A percentile compares a stretch with the other conserved stretches of the same genome.
Conservation (phyloP, 2,888 invertebrate species). For the Brachyopa scutellaris region DNA sequence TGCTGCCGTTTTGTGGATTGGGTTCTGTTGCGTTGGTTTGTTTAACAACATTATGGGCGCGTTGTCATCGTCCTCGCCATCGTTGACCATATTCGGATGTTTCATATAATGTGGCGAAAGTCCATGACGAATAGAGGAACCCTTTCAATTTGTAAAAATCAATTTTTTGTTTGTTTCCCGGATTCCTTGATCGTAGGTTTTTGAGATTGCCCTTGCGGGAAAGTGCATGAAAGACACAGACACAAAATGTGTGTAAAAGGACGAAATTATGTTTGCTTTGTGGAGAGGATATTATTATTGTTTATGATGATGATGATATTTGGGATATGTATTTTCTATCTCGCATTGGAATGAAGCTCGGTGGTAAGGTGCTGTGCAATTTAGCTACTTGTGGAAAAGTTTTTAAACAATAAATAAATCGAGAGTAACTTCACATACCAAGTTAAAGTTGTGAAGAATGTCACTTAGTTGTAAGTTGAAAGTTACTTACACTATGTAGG, state of each 20-base stretch:
- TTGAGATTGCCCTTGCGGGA: slow-evolving; percentile 34
- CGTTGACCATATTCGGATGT: slow-evolving; percentile 44
- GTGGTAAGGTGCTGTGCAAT: not conserved
- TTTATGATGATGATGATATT: slow-evolving; percentile 52
- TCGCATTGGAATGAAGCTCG: not conserved
- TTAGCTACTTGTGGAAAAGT: not conserved
- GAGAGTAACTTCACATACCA: too few species aligned
- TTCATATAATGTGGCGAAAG: slow-evolving; percentile 28
- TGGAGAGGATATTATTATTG: slow-evolving; percentile 45
- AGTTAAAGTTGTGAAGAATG: too few species aligned
- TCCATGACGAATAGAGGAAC: slow-evolving; percentile 27
- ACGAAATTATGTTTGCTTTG: slow-evolving; percentile 55
- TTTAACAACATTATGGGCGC: slow-evolving; percentile 39
- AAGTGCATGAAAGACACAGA: slow-evolving; percentile 39
- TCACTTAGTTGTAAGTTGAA: too few species aligned
- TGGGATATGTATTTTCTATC: slow-evolving; percentile 16
- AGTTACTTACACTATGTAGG: too few species aligned
- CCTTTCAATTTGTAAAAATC: slow-evolving; percentile 66
- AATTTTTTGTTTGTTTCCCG: slow-evolving; percentile 54
- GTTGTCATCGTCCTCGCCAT: not conserved
- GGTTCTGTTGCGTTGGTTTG: slow-evolving; percentile 63
- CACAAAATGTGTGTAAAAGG: slow-evolving; percentile 36
- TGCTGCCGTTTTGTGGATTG: slow-evolving; percentile 53
- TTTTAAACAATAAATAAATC: not conserved
- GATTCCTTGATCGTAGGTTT: slow-evolving; percentile 16